Percentiles rank a stretch among this genome's conserved stretches.
These are phyloP conservation scores for Vollenhovia emeryi DNA, from an alignment of 1,140 invertebrate species.

Conservation along the genomic window DNA sequence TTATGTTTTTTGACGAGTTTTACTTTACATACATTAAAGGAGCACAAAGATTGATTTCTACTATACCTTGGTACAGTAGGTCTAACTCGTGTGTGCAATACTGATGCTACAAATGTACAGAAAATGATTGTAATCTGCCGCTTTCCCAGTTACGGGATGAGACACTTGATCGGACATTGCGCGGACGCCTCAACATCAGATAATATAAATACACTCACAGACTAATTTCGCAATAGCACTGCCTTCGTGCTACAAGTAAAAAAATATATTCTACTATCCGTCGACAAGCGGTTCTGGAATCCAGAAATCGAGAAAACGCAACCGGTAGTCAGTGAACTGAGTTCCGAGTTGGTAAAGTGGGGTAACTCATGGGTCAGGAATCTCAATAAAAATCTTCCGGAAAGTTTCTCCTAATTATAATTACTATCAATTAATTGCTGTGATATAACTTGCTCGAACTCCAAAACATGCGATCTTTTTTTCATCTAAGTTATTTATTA, in stretches of 20 bases:
- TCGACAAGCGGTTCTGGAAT: conserved; percentile 65
- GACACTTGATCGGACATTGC: background rate
- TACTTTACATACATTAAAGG: background rate
- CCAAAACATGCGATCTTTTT: background rate
- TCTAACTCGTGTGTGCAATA: background rate
- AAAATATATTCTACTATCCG: conserved; percentile 56
- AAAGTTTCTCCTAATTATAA: conserved; percentile 71
- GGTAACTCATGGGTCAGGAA: conserved; percentile 64
- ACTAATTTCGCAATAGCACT: conserved; percentile 59
- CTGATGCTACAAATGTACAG: background rate
- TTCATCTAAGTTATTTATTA: background rate
- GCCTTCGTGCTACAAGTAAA: conserved; percentile 54
- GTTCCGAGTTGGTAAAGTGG: conserved; percentile 43
- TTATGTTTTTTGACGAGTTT: background rate
- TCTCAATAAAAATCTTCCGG: conserved; percentile 66
- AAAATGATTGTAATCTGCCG: background rate
- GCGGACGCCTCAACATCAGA: conserved; percentile 2
- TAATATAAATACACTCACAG: conserved; percentile 58
- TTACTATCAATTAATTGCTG: conserved; percentile 66
- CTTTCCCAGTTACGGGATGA: background rate
- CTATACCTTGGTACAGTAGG: background rate
- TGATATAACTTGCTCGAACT: conserved; percentile 20
- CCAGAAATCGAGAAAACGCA: conserved; percentile 68
- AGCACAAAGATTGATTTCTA: background rate
- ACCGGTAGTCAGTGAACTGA: conserved; percentile 28